Percentiles rank a stretch among this genome's conserved stretches.
Evolutionary conservation across 1,140 invertebrate genomes (phyloP).

Genomic region (Papilio xuthus): DNA sequence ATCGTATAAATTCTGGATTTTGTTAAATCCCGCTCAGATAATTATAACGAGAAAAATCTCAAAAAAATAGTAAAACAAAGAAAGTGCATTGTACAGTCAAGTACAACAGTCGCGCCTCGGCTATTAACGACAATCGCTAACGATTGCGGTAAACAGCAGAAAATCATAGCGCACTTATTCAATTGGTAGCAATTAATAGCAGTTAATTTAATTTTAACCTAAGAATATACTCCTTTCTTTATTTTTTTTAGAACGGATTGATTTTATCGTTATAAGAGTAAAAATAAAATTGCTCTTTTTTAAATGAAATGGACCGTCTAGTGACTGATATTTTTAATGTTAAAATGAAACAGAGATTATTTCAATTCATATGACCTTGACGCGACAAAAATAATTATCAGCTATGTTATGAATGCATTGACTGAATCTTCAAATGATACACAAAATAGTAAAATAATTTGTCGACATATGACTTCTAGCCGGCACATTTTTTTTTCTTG

Average conservation of each 20-base stretch:
- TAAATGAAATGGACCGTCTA: too few species aligned
- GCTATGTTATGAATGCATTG: constrained; percentile 23
- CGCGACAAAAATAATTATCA: constrained; percentile 29
- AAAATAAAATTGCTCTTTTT: too few species aligned
- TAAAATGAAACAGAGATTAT: neutral
- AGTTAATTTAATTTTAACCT: too few species aligned
- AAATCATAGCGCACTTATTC: neutral
- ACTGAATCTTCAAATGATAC: constrained; percentile 7
- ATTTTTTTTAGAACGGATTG: too few species aligned
- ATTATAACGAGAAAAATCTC: constrained; percentile 20
- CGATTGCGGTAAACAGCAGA: constrained; percentile 4
- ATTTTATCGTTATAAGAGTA: too few species aligned
- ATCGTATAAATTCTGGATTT: neutral
- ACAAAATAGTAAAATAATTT: neutral
- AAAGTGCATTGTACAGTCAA: constrained; percentile 18
- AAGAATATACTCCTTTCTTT: too few species aligned
- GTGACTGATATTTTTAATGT: too few species aligned
- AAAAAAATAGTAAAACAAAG: constrained; percentile 23
- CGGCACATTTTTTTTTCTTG: too few species aligned
- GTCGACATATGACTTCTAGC: neutral
- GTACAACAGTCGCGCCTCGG: neutral
- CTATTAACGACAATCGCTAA: constrained; percentile 22
- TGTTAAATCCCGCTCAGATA: neutral
- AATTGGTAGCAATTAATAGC: too few species aligned
- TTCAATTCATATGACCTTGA: neutral